Base-by-base conservation (phyloP, 2,797 vertebrate genomes). In the Mustela erminea region DNA sequence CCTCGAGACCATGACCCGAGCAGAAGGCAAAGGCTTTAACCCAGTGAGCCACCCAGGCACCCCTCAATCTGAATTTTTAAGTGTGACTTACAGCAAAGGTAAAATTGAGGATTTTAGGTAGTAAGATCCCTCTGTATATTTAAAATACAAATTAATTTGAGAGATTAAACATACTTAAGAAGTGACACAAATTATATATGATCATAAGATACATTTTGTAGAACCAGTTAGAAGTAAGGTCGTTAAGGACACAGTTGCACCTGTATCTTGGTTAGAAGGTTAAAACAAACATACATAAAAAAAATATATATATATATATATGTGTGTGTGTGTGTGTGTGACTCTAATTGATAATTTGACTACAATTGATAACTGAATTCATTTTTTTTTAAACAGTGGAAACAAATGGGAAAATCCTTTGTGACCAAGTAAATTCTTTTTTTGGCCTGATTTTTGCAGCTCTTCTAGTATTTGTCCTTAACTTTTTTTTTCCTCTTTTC, bases 91-190 rank as follows among this genome's bases (percentile, higher is more conserved):
- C 9, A 81, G 25, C 18, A 60, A 12, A 83, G 21, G 84, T 82
- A 91, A 74, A 90, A 32, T 46, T 87, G 68, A n/a, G 20, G 9
- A 64, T 86, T 89, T 95, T 90, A 85, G 58, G 21, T 70, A 84
- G 12, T 84, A 82, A 70, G 72, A 23, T 74, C 29, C 21, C 46
- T 68, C 9, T 58, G 41, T 83, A 43, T 49, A 15, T 46, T 96
- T 88, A 82, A 89, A 96, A 74, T 66, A 32, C 25, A 95, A 74
- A n/a, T 81, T 77, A 78, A 78, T 88, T 60, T 70, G 29, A 92
- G 46, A 32, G 70, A 56, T 70, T 70, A 87, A 87, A 52, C 11
- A 29, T 85, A 86, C 8, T 41, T 58, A 80, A 66, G 27, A 92
- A 43, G 49, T 77, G 62, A 95, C 9, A 68, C 13, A 92, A 78